phyloP scores from a whole-genome alignment of 2,797 vertebrate genomes.

The Sebastes oblongus region DNA sequence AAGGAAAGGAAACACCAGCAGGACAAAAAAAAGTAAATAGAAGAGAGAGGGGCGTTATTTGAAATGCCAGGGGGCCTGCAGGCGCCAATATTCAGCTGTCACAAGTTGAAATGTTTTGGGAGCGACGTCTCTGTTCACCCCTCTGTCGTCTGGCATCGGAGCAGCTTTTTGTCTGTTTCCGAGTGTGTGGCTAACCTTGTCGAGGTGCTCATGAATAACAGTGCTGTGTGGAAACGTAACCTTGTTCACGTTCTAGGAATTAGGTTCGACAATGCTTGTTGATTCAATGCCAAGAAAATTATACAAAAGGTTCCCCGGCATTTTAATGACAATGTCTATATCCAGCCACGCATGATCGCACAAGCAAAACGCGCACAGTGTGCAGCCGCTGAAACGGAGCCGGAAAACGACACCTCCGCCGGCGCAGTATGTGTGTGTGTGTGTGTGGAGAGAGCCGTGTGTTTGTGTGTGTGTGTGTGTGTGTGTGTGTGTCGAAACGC shows the following conservation, averaged over 20 bases:
- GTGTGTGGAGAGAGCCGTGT: neutral
- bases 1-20: constrained; percentile 50
- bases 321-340: constrained; percentile 52
- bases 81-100: constrained; percentile 56
- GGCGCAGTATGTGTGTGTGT: neutral
- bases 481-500: neutral
- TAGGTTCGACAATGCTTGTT: constrained; percentile 40
- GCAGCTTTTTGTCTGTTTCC: constrained; percentile 21
- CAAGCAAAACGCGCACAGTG: constrained; percentile 16
- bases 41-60: constrained; percentile 55
- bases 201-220: constrained; percentile 46
- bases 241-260: constrained; percentile 37
- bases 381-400: constrained; percentile 27
- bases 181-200: constrained; percentile 9
- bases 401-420: constrained; percentile 15
- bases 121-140: constrained; percentile 51
- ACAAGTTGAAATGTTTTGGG: constrained; percentile 54
- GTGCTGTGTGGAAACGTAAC: neutral
- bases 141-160: constrained; percentile 25
- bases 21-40: constrained; percentile 55
- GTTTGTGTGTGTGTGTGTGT: neutral
- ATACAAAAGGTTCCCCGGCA: constrained; percentile 32
- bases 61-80: constrained; percentile 52
- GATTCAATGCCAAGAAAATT: constrained; percentile 46
- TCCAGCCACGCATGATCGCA: constrained; percentile 40